A percentile compares a stretch with the other conserved stretches of the same genome.
Evolutionary conservation across 2,888 invertebrate species (phyloP).

Genomic region (Seira ritae): DNA sequence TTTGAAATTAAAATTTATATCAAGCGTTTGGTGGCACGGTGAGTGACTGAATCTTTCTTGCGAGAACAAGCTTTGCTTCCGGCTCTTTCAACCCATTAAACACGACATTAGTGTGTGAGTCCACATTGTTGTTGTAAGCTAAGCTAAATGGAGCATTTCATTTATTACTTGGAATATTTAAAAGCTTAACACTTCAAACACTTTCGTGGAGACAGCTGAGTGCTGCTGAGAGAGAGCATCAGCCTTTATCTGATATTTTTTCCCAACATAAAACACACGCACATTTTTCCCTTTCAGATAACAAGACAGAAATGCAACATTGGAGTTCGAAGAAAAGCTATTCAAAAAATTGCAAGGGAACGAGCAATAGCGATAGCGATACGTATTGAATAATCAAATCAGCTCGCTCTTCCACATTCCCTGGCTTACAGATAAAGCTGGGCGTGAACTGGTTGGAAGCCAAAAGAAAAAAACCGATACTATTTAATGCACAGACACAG

Average conservation of each 20-base stretch:
- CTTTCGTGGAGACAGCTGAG: neutral
- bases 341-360: too few species aligned
- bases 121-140: neutral
- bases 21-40: neutral
- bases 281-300: neutral
- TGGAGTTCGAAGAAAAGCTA: too few species aligned
- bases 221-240: neutral
- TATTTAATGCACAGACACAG: neutral
- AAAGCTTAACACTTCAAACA: neutral
- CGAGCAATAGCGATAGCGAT: too few species aligned
- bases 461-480: constrained; percentile 30
- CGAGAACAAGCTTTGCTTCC: neutral
- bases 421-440: constrained; percentile 22
- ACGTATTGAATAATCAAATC: constrained; percentile 11
- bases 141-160: constrained; percentile 15
- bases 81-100: neutral
- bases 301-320: too few species aligned
- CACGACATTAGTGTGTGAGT: neutral
- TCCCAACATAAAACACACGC: neutral
- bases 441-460: constrained; percentile 40
- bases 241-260: neutral
- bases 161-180: constrained; percentile 1
- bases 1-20: neutral
- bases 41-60: constrained; percentile 6
- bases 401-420: neutral